These are phyloP conservation scores for Meteorus colon DNA, from an alignment of 2,888 invertebrate species.

Conservation along the genomic window DNA sequence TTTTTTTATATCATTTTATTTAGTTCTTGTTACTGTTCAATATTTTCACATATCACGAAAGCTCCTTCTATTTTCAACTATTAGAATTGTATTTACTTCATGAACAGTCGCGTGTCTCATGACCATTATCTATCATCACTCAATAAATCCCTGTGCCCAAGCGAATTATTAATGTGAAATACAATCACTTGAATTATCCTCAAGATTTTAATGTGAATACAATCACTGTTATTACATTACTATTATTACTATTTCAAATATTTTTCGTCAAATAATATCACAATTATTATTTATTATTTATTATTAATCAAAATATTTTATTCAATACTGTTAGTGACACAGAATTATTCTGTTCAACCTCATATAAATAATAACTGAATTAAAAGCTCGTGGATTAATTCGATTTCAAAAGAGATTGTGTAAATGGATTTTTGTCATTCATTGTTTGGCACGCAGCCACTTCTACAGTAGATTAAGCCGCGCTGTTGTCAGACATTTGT, in stretches of 20 bases:
- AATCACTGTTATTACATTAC: slow-evolving; percentile 3
- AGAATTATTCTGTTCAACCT: no score
- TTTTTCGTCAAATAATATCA: background rate
- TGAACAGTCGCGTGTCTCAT: slow-evolving; percentile 8
- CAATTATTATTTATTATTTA: no score
- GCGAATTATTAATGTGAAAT: background rate
- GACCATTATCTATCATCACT: slow-evolving; percentile 8
- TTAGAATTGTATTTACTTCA: slow-evolving; percentile 5
- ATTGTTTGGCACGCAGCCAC: no score
- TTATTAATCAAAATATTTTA: no score
- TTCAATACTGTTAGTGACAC: no score
- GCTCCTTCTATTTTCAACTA: background rate
- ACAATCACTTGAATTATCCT: background rate
- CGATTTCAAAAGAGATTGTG: no score
- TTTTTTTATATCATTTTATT: background rate
- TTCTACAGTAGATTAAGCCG: no score
- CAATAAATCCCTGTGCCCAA: background rate
- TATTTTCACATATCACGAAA: no score
- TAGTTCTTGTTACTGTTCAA: background rate
- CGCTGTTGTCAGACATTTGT: no score
- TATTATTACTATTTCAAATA: background rate
- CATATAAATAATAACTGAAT: no score
- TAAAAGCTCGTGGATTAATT: no score
- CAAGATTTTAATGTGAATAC: background rate
- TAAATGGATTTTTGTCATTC: no score